These are phyloP conservation scores for Heteronetta atricapilla DNA, from an alignment of 2,113 vertebrate species.

Conservation along the genomic window DNA sequence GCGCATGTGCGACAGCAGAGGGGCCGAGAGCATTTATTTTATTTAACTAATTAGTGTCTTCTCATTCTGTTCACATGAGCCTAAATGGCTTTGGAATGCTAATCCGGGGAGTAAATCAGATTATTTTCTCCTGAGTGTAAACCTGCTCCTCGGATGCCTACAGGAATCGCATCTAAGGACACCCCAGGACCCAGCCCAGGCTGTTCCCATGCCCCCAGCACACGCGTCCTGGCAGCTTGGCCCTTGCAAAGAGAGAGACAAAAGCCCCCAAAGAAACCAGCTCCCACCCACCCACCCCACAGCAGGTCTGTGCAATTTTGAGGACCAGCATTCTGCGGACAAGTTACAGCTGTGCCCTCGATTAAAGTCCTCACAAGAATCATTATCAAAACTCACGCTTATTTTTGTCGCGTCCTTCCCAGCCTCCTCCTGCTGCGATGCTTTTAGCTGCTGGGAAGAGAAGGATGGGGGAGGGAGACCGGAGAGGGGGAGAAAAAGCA, in stretches of 20 bases:
- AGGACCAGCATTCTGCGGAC: neutral
- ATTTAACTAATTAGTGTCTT: conserved; percentile 44
- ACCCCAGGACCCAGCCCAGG: neutral
- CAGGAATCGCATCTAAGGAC: too few relatives aligned
- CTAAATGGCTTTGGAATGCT: conserved; percentile 55
- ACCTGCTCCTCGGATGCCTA: neutral
- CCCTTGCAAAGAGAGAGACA: neutral
- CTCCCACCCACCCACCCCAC: too few relatives aligned
- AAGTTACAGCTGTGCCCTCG: neutral
- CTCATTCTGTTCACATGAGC: conserved; percentile 33
- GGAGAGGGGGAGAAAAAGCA: neutral
- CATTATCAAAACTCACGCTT: conserved; percentile 86
- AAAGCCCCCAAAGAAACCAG: neutral
- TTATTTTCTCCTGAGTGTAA: conserved; percentile 47
- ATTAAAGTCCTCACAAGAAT: neutral
- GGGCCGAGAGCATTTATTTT: neutral
- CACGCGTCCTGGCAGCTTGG: accelerated
- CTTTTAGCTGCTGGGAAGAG: conserved; percentile 78
- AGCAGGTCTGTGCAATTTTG: neutral
- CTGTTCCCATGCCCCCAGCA: neutral
- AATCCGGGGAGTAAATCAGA: conserved; percentile 61
- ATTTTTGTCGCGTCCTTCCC: conserved; percentile 93
- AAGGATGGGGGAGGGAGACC: neutral
- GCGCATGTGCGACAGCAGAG: neutral
- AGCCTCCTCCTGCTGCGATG: conserved; percentile 81